Base-by-base conservation (phyloP, 2,888 invertebrate genomes). In the Cylloceria caligata region DNA sequence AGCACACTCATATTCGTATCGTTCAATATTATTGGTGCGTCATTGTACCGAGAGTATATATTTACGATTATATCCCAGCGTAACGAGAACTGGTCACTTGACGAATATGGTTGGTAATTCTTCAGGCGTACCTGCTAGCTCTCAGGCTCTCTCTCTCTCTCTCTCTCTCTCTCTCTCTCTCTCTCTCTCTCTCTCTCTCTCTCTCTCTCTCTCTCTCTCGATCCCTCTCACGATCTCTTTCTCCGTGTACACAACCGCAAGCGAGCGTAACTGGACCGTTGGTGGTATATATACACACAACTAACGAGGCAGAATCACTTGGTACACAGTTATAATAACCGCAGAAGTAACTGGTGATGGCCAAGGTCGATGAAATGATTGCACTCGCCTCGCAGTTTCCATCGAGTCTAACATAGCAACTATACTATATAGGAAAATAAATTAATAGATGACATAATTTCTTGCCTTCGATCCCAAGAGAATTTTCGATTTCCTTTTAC, bases 301-400 rank as follows among this genome's bases (percentile, higher is more conserved):
- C 42, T 42, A 42, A 42, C 42, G 42, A 42, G 42, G 42, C 42
- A n/a, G n/a, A 42, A 42, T n/a, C 42, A n/a, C 42, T 13, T 16
- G 30, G 27, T 34, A n/a, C 34, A n/a, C 34, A 60, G 16, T n/a
- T 34, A 60, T 34, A 60, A 60, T 36, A 36, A 60, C 60, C 34
- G 36, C 60, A n/a, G 60, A 13, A 9, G 7, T 19, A 16, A 34
- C 42, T 13, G n/a, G 5, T 55, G 21, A 3, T 7, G 30, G 60
- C 52, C 62, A 34, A 60, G 7, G 16, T 60, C 34, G 69, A 57
- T 76, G 76, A 30, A 76, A 68, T n/a, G n/a, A 69, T 69, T 60
- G 42, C 13, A n/a, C n/a, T 42, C 3, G 3, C 11, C n/a, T 42
- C n/a, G 42, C 13, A 2, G n/a, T 13, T 3, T 13, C 30, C 30